Base-by-base conservation (phyloP, 2,888 invertebrate genomes). In the Dendrolimus pini region DNA sequence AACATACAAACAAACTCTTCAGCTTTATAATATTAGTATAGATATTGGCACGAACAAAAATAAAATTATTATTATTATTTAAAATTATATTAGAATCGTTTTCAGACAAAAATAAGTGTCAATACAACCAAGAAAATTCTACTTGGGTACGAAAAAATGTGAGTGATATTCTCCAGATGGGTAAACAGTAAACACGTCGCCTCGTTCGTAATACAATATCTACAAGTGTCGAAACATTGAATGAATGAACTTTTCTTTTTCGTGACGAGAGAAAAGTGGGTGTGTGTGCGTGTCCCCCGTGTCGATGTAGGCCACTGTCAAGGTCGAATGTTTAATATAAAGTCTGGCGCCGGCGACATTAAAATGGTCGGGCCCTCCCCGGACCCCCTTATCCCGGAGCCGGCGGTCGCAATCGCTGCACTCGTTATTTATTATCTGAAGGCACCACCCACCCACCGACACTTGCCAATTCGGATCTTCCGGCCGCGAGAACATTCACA, bases 301-400 rank as follows among this genome's bases (percentile, higher is more conserved):
- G 86, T 83, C 88, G 81, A 89, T 89, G 89, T 90, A 87, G 90
- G 90, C 88, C 90, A 90, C 75, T 89, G 90, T 76, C 90, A 90
- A 90, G 89, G 90, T 85, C 88, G 89, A 89, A 89, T 90, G 89
- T 89, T 90, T 90, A 89, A 89, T 89, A 90, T 89, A 89, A 89
- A 89, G 89, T 89, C 89, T 89, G 89, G 88, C 85, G 87, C 80
- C 85, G 87, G 83, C 76, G 84, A 89, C 89, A 89, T 90, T 89
- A 90, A 90, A 90, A 89, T 89, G 89, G 88, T 89, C 88, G 85
- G 83, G 81, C 87, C 82, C 84, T 82, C 85, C 87, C 85, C 75
- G 78, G 77, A 77, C 81, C 85, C 87, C 85, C 82, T 80, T 82
- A 78, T 80, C 83, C 79, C 71, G 57, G 70, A 74, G 74, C 74